Base-by-base conservation (phyloP, 2,113 vertebrate genomes). In the Sigmodon hispidus region DNA sequence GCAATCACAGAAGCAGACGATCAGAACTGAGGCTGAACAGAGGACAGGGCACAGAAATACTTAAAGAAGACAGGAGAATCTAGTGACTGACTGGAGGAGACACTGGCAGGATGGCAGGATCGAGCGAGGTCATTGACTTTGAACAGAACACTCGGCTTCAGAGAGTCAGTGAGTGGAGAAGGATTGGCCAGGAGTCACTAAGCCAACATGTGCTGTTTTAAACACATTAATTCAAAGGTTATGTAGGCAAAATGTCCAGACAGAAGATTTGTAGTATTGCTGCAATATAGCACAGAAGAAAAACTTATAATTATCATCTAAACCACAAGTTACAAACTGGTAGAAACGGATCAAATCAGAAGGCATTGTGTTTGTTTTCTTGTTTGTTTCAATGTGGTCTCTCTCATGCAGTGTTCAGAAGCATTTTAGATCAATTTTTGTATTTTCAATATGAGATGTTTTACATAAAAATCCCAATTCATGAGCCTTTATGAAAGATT, bases 381-480 rank as follows among this genome's bases (percentile, higher is more conserved):
- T 83, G 52, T 45, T 34, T 43, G 40, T 72, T 87, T 79, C 21
- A 67, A 16, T 9, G 17, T 7, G 36, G 34, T 52, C 34, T 63
- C 73, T 52, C 34, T 36, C 73, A 31, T 57, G 43, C 7, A 52
- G 70, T 65, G 36, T 72, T 91, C 40, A 63, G n/a, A 93, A 75
- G 12, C 10, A 17, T 76, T 81, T 67, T 36, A 36, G 48, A 73
- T 55, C 80, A 17, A 19, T 70, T 90, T 83, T 81, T 83, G 43
- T 81, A 45, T 55, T 92, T 45, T 8, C 19, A 89, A 31, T 59
- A 36, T 36, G 34, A 90, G 24, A 24, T 75, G 26, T 24, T 90
- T 96, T 69, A 70, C 6, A 63, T 86, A 52, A 93, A 95, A 91
- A 61, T 59, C 34, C 12, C 90, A 88, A 93, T 80, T 22, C 72